Evolutionary conservation across 2,888 invertebrate genomes (phyloP), one percentile per base, ranked within the genome.

Genomic region (Chrysina gloriosa): DNA sequence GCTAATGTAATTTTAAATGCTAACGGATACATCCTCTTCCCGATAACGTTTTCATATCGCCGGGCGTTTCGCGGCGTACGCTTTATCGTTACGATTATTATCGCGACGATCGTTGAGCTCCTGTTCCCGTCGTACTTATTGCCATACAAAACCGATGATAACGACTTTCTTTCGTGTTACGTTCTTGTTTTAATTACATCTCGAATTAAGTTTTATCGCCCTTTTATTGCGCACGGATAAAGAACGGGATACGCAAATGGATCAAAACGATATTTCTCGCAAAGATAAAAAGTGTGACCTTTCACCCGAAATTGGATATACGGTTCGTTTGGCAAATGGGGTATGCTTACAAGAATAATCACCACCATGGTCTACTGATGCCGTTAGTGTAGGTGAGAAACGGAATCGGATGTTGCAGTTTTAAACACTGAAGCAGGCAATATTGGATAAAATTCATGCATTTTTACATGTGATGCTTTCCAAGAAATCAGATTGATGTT

Each of bases 31-130:
- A 11, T 39, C 14, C 19, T 23, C 14, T 16, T 9, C 4, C 11
- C 11, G 2, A 11, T 21, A 3, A 16, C 39, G 14, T 36, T 36
- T 39, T 39, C 58, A 58, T 58, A 58, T 39, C 39, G 58, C 58
- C 25, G 25, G 11, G 14, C 29, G 21, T 58, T 58, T 25, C 14
- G 11, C 39, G 23, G 23, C 23, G 11, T 11, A 3, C 23, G n/a
- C 21, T 58, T 58, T 39, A 58, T 39, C 25, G 58, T 58, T 58
- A 58, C 58, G 58, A 58, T 58, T 58, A 58, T 58, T 58, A 58
- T 58, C 39, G 2, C 36, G 39, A 58, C 23, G 36, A 39, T 58
- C 39, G 58, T 39, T 39, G 39, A n/a, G 58, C 39, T 58, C 39
- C 42, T 58, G 58, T 58, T 58, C 23, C 39, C 23, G 39, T 39